Evolutionary conservation across 2,113 vertebrate genomes (phyloP).

Genomic region (Chionodraco myersi): DNA sequence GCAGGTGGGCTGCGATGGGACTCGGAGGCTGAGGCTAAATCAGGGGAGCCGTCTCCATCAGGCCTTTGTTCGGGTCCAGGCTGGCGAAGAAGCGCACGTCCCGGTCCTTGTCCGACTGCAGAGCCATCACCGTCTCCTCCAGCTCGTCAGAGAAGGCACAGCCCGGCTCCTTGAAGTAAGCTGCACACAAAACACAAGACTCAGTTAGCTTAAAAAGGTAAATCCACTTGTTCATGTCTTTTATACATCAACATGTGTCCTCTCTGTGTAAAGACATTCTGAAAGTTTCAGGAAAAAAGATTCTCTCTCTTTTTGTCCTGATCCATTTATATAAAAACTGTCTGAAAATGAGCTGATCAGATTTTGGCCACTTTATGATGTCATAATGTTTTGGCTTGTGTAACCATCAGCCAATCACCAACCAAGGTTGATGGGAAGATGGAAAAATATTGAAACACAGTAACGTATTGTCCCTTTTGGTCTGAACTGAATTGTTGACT

Average conservation of each 20-base stretch:
- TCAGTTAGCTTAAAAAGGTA: neutral
- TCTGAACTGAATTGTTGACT: neutral
- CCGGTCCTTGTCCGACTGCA: slow-evolving; percentile 90
- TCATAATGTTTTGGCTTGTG: too few relatives aligned
- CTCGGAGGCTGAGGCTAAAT: slow-evolving; percentile 67
- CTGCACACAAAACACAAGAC: slow-evolving; percentile 64
- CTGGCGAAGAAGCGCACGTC: slow-evolving; percentile 92
- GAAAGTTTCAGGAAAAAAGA: too few relatives aligned
- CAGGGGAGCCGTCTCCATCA: slow-evolving; percentile 77
- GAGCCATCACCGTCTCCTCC: slow-evolving; percentile 87
- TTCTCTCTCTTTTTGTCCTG: too few relatives aligned
- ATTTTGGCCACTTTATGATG: too few relatives aligned
- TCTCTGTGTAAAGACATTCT: too few relatives aligned
- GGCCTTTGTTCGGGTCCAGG: slow-evolving; percentile 83
- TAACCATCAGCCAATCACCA: too few relatives aligned
- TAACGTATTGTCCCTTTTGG: neutral
- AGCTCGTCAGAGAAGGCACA: slow-evolving; percentile 90
- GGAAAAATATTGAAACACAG: too few relatives aligned
- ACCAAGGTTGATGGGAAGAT: too few relatives aligned
- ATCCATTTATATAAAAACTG: too few relatives aligned
- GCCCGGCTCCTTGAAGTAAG: slow-evolving; percentile 90
- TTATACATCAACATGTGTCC: too few relatives aligned
- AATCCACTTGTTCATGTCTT: too few relatives aligned
- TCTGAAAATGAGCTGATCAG: too few relatives aligned
- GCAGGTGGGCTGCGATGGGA: slow-evolving; percentile 51